These are phyloP conservation scores for Drosophila borborema DNA, from an alignment of 2,888 invertebrate species.

Conservation along the genomic window DNA sequence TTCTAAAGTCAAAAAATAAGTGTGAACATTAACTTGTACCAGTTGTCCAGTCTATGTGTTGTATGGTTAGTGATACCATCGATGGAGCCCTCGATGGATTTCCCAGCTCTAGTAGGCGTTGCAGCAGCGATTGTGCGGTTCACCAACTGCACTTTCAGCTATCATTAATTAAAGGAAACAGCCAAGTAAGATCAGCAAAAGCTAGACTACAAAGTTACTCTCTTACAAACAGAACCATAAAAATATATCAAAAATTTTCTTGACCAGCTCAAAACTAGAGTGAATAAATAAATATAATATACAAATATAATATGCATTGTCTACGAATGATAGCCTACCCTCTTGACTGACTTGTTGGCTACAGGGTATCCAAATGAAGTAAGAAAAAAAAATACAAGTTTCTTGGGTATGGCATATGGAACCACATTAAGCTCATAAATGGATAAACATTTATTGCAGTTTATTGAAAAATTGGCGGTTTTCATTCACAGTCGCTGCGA, in stretches of 20 bases:
- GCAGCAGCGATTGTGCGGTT: constrained; percentile 43
- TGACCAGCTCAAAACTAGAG: fast-evolving
- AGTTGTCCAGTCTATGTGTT: too few relatives aligned
- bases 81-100: too few relatives aligned
- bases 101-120: too few relatives aligned
- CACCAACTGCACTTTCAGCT: constrained; percentile 31
- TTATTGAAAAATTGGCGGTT: constrained; percentile 81
- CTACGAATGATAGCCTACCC: neutral
- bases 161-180: constrained; percentile 48
- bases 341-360: neutral
- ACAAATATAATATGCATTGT: neutral
- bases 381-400: constrained; percentile 1
- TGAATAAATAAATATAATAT: too few relatives aligned
- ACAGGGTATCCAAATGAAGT: constrained; percentile 12
- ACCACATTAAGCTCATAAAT: constrained; percentile 72
- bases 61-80: too few relatives aligned
- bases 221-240: neutral
- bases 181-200: neutral
- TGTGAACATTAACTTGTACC: too few relatives aligned
- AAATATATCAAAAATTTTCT: neutral
- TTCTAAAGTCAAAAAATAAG: too few relatives aligned
- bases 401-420: constrained; percentile 27
- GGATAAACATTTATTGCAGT: constrained; percentile 81
- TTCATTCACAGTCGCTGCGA: constrained; percentile 46
- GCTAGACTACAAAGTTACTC: constrained; percentile 30